These are phyloP conservation scores for Rachycentron canadum DNA, from an alignment of 2,797 vertebrate genomes.

Conservation along the genomic window DNA sequence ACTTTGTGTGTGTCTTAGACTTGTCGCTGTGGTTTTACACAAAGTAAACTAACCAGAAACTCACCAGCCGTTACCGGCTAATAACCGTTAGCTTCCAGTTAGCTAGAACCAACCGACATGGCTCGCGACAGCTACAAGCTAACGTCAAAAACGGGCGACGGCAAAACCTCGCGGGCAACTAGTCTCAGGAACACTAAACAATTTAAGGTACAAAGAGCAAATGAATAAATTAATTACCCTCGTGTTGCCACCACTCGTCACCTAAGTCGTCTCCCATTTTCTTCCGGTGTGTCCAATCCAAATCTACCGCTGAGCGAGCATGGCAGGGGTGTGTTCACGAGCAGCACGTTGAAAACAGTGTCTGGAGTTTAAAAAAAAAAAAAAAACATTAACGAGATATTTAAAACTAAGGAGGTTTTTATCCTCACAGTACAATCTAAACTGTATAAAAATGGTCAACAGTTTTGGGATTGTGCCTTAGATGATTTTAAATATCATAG, in stretches of 20 bases:
- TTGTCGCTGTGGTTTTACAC: neutral
- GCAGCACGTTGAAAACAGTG: constrained; percentile 24
- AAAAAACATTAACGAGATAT: neutral
- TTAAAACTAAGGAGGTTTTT: neutral
- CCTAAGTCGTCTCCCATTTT: constrained; percentile 85
- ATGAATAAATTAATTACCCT: constrained; percentile 66
- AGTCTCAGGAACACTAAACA: neutral
- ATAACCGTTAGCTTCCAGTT: constrained; percentile 58
- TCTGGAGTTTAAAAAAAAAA: too few species aligned
- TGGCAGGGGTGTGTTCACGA: constrained; percentile 63
- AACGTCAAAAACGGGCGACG: neutral
- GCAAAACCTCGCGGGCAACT: neutral
- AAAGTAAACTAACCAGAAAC: neutral
- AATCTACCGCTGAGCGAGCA: constrained; percentile 64
- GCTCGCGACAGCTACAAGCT: neutral
- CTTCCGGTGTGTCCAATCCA: constrained; percentile 36
- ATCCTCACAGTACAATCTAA: neutral
- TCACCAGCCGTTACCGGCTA: neutral
- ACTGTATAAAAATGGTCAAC: neutral
- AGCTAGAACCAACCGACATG: neutral
- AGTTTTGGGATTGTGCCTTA: neutral
- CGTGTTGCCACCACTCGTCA: constrained; percentile 83
- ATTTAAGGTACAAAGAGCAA: neutral
- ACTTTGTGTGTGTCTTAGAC: neutral
- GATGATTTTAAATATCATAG: neutral